These are phyloP conservation scores for Elephas maximus DNA, from an alignment of 2,113 vertebrate genomes.

Conservation along the genomic window DNA sequence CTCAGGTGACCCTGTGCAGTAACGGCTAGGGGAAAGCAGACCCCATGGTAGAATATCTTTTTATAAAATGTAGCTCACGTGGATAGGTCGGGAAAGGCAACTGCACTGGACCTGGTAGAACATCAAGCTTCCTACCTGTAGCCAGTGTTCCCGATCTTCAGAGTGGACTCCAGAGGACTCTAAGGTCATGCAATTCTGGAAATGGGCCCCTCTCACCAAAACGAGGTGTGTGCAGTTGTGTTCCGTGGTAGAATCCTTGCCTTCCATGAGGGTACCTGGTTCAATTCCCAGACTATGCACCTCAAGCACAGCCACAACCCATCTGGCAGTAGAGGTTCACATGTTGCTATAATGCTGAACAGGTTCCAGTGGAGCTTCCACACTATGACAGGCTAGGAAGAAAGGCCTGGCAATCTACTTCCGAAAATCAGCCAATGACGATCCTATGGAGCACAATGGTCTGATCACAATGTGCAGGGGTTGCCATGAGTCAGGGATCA, in stretches of 20 bases:
- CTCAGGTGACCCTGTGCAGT: not conserved
- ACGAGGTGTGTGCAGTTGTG: too few relatives aligned
- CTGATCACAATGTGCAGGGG: too few relatives aligned
- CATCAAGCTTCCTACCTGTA: accelerated
- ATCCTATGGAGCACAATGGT: too few relatives aligned
- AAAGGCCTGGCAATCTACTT: too few relatives aligned
- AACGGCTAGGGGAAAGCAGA: not conserved
- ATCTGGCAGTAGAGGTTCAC: not conserved
- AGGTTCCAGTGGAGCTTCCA: too few relatives aligned
- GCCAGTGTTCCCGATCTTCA: not conserved
- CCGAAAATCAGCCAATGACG: too few relatives aligned
- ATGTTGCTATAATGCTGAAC: too few relatives aligned
- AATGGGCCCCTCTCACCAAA: not conserved
- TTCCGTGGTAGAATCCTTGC: too few relatives aligned
- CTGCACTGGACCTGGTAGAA: not conserved
- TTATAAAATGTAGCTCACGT: accelerated
- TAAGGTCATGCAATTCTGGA: not conserved
- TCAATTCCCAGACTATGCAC: too few relatives aligned
- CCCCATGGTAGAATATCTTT: not conserved
- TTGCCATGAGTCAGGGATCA: too few relatives aligned
- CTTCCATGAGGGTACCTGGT: too few relatives aligned
- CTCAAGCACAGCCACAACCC: not conserved
- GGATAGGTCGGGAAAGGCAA: not conserved
- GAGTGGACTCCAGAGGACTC: not conserved
- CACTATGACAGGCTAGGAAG: too few relatives aligned